Percentiles rank a stretch among this genome's conserved stretches.
These are phyloP conservation scores for Melanchra persicariae DNA, from an alignment of 2,888 invertebrate species.

Conservation along the genomic window DNA sequence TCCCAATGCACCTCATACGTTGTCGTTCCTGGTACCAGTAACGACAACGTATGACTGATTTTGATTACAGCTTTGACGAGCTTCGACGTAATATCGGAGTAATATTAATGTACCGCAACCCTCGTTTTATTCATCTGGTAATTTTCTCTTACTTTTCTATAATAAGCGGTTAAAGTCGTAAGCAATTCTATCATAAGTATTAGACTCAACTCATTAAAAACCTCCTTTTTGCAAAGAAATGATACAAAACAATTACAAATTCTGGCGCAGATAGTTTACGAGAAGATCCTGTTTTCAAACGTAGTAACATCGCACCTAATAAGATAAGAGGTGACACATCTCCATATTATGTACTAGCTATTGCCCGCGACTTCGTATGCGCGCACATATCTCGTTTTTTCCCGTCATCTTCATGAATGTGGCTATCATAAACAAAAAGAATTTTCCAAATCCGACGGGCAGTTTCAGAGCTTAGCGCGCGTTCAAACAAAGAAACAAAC, in stretches of 20 bases:
- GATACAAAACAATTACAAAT: slow-evolving; percentile 1
- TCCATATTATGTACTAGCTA: neutral
- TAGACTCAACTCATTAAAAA: neutral
- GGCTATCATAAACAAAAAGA: too few species aligned
- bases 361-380: too few species aligned
- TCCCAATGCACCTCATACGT: neutral
- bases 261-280: slow-evolving; percentile 13
- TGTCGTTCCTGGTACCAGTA: neutral
- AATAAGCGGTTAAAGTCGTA: too few species aligned
- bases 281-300: slow-evolving; percentile 17
- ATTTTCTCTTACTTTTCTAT: too few species aligned
- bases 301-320: slow-evolving; percentile 11
- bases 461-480: too few species aligned
- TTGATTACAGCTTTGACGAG: neutral
- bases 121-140: too few species aligned
- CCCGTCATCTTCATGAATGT: too few species aligned
- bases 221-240: neutral
- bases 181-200: too few species aligned
- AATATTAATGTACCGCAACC: neutral
- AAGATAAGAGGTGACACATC: slow-evolving; percentile 26
- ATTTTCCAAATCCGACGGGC: too few species aligned
- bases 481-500: too few species aligned
- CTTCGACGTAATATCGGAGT: neutral
- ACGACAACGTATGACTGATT: too few species aligned
- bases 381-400: too few species aligned